phyloP scores from a whole-genome alignment of 2,888 invertebrate genomes.

The Fabriciana adippe region DNA sequence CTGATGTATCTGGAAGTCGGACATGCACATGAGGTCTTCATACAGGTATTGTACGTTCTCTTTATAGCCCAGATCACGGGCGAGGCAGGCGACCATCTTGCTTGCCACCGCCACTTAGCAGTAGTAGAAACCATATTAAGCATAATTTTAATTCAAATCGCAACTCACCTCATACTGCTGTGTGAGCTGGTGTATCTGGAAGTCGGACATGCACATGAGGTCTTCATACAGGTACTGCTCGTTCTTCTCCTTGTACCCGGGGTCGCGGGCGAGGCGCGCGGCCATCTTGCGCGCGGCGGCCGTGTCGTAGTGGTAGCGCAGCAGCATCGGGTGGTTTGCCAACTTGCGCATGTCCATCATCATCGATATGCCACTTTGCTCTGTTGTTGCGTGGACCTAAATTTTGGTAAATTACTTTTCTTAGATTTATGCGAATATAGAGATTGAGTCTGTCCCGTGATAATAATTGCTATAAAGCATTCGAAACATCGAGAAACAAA shows the following conservation, averaged over 20 bases:
- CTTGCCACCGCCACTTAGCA: slow-evolving; percentile 85
- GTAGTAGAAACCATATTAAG: slow-evolving; percentile 65
- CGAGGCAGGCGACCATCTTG: slow-evolving; percentile 87
- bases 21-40: slow-evolving; percentile 93
- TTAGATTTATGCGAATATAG: too few relatives aligned
- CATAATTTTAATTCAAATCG: neutral
- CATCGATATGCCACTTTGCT: slow-evolving; percentile 87
- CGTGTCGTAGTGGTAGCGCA: slow-evolving; percentile 88
- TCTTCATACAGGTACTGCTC: slow-evolving; percentile 92
- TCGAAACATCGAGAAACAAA: too few relatives aligned
- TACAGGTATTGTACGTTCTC: slow-evolving; percentile 90
- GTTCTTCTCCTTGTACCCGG: slow-evolving; percentile 88
- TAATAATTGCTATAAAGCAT: too few relatives aligned
- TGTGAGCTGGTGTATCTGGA: slow-evolving; percentile 92
- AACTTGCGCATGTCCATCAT: slow-evolving; percentile 97
- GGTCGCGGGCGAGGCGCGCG: slow-evolving; percentile 84
- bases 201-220: slow-evolving; percentile 93
- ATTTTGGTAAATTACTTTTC: neutral
- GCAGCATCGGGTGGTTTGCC: slow-evolving; percentile 95
- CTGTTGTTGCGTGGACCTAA: slow-evolving; percentile 77
- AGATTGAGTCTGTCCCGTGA: too few relatives aligned
- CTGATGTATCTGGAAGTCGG: slow-evolving; percentile 95
- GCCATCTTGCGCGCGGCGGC: slow-evolving; percentile 86
- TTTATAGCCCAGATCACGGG: slow-evolving; percentile 86
- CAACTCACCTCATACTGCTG: slow-evolving; percentile 83